Evolutionary conservation across 2,797 vertebrate species (phyloP), one percentile per base, ranked within the genome.

Genomic region (Chloroceryle inda): DNA sequence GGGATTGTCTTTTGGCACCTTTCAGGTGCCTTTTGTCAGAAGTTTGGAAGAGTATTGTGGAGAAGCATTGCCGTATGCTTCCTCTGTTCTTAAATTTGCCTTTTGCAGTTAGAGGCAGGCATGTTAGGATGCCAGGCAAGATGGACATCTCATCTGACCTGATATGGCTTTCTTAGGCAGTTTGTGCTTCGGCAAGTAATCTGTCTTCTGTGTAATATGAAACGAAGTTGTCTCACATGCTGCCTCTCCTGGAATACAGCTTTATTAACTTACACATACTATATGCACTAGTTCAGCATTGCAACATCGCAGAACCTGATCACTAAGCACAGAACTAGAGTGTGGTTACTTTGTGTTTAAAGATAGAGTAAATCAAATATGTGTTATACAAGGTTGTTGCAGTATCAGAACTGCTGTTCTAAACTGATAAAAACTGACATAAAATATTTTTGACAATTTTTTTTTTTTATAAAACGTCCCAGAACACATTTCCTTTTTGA

Each of bases 151-250:
- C 1, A 1, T 84, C 69, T 90, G 85, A 86, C 85, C 82, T 62
- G 73, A 29, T 73, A 49, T 0, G 3, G 80, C 92, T 96, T 96
- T 88, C 92, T 92, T 92, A 55, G 20, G 83, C 93, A 79, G 55
- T 88, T 96, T 83, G 71, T 85, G 50, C 90, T 88, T 94, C 62
- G 66, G 90, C 92, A 85, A 97, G 75, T 90, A 76, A 96, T 89
- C 85, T 13, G 8, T 91, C 74, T 89, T 85, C 89, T 88, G 72
- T 77, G 89, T 92, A 95, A 91, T 3, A 3, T 33, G 89, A 95
- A 86, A 79, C 26, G 0, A 79, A 86, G 62, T 88, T 85, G 59
- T 93, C 85, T 91, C 47, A 56, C 74, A 50, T 53, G 64, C 67
- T 93, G 83, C n/a, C 59, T 94, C 83, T 82, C 55, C 40, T 92